Evolutionary conservation across 2,113 vertebrate species (phyloP).

Genomic region (Gorsachius goisagi): DNA sequence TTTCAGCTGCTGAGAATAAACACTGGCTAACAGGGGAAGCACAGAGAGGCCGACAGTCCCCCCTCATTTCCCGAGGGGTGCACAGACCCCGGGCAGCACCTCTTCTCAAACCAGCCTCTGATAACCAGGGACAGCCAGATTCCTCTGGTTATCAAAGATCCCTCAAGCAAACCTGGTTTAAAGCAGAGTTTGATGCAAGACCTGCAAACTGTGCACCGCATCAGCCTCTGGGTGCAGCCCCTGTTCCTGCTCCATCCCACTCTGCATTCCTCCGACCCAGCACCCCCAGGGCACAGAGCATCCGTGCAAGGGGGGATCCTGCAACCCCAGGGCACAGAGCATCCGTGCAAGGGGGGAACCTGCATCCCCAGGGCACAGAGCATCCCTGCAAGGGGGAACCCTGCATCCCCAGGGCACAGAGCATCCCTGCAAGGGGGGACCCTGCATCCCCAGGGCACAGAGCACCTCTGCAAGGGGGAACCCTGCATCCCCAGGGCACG

Average conservation of each 20-base stretch:
- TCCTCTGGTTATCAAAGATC: background rate
- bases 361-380: background rate
- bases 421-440: background rate
- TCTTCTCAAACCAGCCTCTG: background rate
- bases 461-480: background rate
- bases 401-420: background rate
- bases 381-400: background rate
- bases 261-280: accelerated
- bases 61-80: background rate
- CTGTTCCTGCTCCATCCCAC: background rate
- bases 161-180: background rate
- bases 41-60: background rate
- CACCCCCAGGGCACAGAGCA: background rate
- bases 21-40: no score
- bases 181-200: background rate
- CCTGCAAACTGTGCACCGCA: background rate
- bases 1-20: background rate
- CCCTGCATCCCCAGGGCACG: background rate
- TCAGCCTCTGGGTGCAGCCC: background rate
- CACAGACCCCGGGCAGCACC: background rate
- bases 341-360: background rate
- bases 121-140: background rate
- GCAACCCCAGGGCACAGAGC: background rate
- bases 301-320: background rate
- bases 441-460: background rate